Evolutionary conservation across 2,888 invertebrate species (phyloP).

Genomic region (Spatulosminthurus flaviceps): DNA sequence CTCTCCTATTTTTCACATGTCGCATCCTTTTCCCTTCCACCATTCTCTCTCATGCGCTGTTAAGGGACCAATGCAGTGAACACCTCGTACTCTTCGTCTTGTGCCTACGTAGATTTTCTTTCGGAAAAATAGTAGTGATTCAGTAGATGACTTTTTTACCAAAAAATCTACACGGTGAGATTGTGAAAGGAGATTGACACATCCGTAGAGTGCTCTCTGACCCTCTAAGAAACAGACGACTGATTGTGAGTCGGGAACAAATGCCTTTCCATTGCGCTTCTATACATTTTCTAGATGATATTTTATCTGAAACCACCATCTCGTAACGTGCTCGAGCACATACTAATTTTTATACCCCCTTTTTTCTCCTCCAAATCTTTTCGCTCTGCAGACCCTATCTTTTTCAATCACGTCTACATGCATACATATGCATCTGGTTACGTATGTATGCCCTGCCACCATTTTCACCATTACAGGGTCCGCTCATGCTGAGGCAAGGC

Average conservation of each 20-base stretch:
- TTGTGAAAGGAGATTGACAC: conserved; percentile 48
- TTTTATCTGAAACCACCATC: conserved; percentile 33
- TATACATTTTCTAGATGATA: neutral
- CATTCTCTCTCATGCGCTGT: too few species aligned
- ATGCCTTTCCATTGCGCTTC: conserved; percentile 1
- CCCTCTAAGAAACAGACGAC: conserved; percentile 24
- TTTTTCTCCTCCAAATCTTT: neutral
- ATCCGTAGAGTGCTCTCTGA: conserved; percentile 50
- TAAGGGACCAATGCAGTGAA: too few species aligned
- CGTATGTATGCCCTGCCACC: neutral
- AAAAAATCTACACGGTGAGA: conserved; percentile 33
- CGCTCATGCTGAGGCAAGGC: neutral
- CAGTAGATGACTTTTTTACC: neutral
- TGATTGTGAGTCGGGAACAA: conserved; percentile 22
- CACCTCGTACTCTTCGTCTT: too few species aligned
- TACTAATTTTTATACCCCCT: neutral
- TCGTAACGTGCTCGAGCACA: neutral
- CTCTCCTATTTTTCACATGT: neutral
- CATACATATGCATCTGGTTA: too few species aligned
- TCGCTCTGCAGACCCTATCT: neutral
- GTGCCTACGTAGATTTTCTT: neutral
- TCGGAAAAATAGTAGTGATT: too few species aligned
- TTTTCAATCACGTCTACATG: too few species aligned
- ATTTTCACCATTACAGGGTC: neutral
- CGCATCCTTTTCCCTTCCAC: conserved; percentile 1